Percentiles rank a stretch among this genome's conserved stretches.
Conservation (phyloP, 2,113 vertebrate species). For the Trichechus manatus region DNA sequence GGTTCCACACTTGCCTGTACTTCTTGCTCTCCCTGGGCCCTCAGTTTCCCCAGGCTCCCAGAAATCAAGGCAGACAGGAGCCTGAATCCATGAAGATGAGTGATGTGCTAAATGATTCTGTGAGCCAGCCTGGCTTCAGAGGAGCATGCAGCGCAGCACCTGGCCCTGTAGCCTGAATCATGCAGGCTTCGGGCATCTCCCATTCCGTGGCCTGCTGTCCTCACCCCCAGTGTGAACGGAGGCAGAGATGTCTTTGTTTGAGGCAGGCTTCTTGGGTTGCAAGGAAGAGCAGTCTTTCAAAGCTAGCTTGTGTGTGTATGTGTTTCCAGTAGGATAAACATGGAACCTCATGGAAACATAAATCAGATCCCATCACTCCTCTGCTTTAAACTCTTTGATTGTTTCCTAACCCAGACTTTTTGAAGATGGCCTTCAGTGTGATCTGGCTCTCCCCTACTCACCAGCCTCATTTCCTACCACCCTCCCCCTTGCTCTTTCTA, state of each 20-base stretch:
- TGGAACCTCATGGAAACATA: background rate
- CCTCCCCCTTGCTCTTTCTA: too few relatives aligned
- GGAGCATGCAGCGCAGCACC: rapidly evolving
- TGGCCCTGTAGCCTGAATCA: background rate
- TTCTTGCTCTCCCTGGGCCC: background rate
- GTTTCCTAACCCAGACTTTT: background rate
- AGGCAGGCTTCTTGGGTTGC: background rate
- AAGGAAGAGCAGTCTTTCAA: background rate
- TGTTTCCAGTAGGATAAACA: background rate
- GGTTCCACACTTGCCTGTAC: rapidly evolving
- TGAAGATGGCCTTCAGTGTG: background rate
- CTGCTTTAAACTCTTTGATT: background rate
- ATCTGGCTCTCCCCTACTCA: background rate
- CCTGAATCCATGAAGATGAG: background rate
- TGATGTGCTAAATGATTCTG: background rate
- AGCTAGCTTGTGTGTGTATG: background rate
- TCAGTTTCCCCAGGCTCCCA: background rate
- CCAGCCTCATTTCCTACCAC: background rate
- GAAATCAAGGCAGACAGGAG: background rate
- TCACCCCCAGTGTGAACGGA: background rate
- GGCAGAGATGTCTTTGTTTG: background rate
- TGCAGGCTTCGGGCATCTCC: background rate
- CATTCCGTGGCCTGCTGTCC: background rate
- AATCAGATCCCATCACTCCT: background rate
- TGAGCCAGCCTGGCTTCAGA: background rate